Conservation (phyloP, 2,113 vertebrate species). For the Nanorana parkeri region DNA sequence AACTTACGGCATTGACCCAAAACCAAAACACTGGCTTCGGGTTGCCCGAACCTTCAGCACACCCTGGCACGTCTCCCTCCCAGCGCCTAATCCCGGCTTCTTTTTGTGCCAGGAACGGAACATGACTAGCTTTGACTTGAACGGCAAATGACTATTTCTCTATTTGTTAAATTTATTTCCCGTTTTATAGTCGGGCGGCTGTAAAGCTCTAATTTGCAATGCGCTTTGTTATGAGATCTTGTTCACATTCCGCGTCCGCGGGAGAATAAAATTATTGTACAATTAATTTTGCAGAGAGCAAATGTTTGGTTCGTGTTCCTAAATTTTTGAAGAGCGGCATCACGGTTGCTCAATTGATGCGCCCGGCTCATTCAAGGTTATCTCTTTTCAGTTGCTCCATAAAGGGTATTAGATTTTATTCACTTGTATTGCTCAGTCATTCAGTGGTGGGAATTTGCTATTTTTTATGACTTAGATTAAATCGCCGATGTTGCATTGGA, state of each 20-base stretch:
- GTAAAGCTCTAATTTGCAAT: slow-evolving; percentile 24
- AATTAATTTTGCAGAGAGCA: slow-evolving; percentile 41
- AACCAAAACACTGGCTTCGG: too few species aligned
- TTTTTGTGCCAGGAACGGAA: not conserved
- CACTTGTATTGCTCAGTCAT: slow-evolving; percentile 1
- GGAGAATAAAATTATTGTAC: slow-evolving; percentile 40
- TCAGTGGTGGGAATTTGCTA: not conserved
- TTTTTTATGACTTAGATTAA: not conserved
- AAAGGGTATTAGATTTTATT: slow-evolving; percentile 20
- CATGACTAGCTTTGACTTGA: not conserved
- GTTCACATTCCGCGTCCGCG: slow-evolving; percentile 9
- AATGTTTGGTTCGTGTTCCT: slow-evolving; percentile 37
- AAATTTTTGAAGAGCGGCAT: slow-evolving; percentile 25
- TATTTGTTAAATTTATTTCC: slow-evolving; percentile 36
- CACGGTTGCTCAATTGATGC: not conserved
- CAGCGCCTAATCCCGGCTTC: too few species aligned
- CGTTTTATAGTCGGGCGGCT: slow-evolving; percentile 10
- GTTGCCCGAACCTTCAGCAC: too few species aligned
- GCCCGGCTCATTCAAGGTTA: slow-evolving; percentile 38
- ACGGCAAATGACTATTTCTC: slow-evolving; percentile 9
- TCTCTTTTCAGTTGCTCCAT: not conserved
- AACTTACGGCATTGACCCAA: too few species aligned
- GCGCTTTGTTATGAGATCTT: not conserved
- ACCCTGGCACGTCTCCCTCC: too few species aligned
- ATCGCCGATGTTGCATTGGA: not conserved